phyloP scores from a whole-genome alignment of 2,888 invertebrate species.

The Eudasyphora cyanicolor region DNA sequence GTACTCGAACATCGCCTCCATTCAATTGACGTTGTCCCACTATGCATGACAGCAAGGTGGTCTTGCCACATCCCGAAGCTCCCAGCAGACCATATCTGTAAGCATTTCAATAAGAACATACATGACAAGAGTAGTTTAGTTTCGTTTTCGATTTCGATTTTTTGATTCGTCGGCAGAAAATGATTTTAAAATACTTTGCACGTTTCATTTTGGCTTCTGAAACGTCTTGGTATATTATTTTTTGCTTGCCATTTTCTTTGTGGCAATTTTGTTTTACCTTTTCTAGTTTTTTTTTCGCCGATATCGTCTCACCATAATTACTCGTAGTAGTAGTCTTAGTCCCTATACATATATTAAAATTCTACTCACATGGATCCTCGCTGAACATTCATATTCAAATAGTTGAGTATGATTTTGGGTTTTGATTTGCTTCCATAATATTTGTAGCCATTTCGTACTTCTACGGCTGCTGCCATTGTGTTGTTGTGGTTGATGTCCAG shows the following conservation, averaged over 20 bases:
- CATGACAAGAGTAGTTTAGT: slow-evolving; percentile 1
- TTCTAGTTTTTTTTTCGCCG: slow-evolving; percentile 29
- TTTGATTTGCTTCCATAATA: slow-evolving; percentile 83
- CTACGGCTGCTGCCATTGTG: slow-evolving; percentile 83
- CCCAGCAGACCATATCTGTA: slow-evolving; percentile 91
- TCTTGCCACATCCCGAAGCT: slow-evolving; percentile 95
- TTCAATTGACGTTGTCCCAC: slow-evolving; percentile 89
- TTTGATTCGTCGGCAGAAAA: background rate
- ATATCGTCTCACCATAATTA: slow-evolving; percentile 59
- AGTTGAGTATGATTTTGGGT: slow-evolving; percentile 83
- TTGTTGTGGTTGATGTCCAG: slow-evolving; percentile 64
- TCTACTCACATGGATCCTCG: slow-evolving; percentile 88
- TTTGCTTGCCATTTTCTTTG: slow-evolving; percentile 28
- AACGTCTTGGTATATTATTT: background rate
- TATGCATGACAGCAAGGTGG: slow-evolving; percentile 91
- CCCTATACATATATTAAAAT: slow-evolving; percentile 49
- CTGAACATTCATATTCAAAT: slow-evolving; percentile 87
- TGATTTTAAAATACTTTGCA: slow-evolving; percentile 42
- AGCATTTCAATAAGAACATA: background rate
- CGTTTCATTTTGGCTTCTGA: background rate
- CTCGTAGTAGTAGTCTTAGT: background rate
- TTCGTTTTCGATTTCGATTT: background rate
- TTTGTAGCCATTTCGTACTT: slow-evolving; percentile 86
- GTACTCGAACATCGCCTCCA: slow-evolving; percentile 87
- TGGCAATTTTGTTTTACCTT: slow-evolving; percentile 38